Percentiles rank a stretch among this genome's conserved stretches.
phyloP scores from a whole-genome alignment of 23 tunicate genomes.

The Styela plicata region DNA sequence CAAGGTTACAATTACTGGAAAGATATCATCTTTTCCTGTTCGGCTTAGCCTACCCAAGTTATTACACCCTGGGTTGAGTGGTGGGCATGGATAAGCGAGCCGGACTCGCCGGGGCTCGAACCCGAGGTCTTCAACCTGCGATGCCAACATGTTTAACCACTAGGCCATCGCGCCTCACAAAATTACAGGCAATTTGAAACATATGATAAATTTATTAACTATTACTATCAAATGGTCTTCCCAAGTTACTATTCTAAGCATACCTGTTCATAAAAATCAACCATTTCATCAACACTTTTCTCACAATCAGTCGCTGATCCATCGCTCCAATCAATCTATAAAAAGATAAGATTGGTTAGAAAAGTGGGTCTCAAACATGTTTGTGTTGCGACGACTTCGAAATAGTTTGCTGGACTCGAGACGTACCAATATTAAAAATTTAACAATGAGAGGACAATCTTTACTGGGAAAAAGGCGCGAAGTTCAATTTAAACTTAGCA shows the following conservation, averaged over 20 bases:
- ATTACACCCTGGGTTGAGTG: too few relatives aligned
- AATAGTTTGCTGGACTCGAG: not conserved
- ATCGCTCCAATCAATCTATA: constrained; percentile 15
- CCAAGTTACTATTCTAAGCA: not conserved
- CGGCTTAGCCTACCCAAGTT: too few relatives aligned
- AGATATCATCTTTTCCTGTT: too few relatives aligned
- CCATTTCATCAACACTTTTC: not conserved
- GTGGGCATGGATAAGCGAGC: not conserved
- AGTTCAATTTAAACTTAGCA: too few relatives aligned
- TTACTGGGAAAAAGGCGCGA: too few relatives aligned
- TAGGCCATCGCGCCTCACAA: too few relatives aligned
- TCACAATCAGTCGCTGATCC: constrained; percentile 10
- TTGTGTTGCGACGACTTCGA: not conserved
- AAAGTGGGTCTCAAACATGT: too few relatives aligned
- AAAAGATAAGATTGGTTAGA: constrained; percentile 3
- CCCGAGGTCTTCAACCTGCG: not conserved
- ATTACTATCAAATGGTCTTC: too few relatives aligned
- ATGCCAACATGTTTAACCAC: not conserved
- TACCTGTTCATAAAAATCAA: constrained; percentile 10
- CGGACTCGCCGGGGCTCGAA: too few relatives aligned
- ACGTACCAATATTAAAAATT: not conserved
- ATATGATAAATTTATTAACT: too few relatives aligned
- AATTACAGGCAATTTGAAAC: too few relatives aligned
- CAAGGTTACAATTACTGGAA: too few relatives aligned
- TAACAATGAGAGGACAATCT: not conserved